Evolutionary conservation across 2,888 invertebrate species (phyloP).

Genomic region (Ochropleura plecta): DNA sequence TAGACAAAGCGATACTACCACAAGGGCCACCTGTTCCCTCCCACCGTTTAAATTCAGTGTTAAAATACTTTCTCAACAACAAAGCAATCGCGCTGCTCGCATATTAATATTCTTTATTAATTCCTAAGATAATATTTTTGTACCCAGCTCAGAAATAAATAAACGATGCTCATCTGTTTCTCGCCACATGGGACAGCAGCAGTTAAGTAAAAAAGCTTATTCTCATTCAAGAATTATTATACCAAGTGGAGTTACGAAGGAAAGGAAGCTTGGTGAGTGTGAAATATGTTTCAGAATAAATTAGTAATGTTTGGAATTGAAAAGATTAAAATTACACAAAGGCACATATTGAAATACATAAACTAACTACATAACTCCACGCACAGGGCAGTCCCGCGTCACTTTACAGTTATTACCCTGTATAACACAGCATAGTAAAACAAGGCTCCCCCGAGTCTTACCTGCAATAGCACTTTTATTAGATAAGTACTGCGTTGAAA

Average conservation of each 20-base stretch:
- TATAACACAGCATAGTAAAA: conserved; percentile 21
- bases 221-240: conserved; percentile 32
- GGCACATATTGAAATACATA: too few species aligned
- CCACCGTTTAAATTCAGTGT: neutral
- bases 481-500: conserved; percentile 49
- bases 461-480: conserved; percentile 50
- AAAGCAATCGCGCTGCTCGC: neutral
- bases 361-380: too few species aligned
- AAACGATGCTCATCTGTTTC: conserved; percentile 48
- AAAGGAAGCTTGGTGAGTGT: conserved; percentile 1
- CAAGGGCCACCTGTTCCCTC: neutral
- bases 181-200: conserved; percentile 37
- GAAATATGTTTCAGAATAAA: neutral
- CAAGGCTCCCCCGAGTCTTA: conserved; percentile 19
- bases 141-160: conserved; percentile 38
- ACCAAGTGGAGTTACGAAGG: neutral
- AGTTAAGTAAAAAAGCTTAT: conserved; percentile 32
- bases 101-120: conserved; percentile 29
- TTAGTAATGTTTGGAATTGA: too few species aligned
- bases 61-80: neutral
- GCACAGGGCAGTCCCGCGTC: neutral
- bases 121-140: conserved; percentile 34
- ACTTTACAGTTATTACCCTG: neutral
- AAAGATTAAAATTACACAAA: too few species aligned
- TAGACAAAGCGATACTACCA: too few species aligned